A percentile compares a stretch with the other conserved stretches of the same genome.
phyloP scores from a whole-genome alignment of 2,888 invertebrate species.

The Blastobasis lacticolella region DNA sequence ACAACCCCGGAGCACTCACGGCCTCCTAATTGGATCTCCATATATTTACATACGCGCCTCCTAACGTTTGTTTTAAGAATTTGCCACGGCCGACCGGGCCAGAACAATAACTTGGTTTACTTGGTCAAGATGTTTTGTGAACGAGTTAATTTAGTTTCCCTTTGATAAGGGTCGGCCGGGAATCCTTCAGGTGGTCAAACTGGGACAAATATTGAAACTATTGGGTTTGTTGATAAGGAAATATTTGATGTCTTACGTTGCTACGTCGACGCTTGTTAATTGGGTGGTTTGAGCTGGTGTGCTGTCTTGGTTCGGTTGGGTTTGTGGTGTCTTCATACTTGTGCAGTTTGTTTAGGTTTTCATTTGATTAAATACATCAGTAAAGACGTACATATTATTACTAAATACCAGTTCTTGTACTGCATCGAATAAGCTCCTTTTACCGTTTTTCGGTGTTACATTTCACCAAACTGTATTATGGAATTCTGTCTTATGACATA shows the following conservation, averaged over 20 bases:
- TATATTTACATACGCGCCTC: slow-evolving; percentile 46
- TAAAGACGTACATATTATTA: too few species aligned
- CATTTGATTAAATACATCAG: too few species aligned
- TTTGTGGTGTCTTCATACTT: too few species aligned
- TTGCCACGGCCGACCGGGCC: slow-evolving; percentile 36
- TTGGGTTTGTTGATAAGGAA: slow-evolving; percentile 21
- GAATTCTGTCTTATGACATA: too few species aligned
- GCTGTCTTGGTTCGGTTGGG: too few species aligned
- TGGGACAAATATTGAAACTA: slow-evolving; percentile 54
- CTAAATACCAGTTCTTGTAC: too few species aligned
- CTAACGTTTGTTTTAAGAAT: slow-evolving; percentile 63
- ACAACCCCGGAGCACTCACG: too few species aligned
- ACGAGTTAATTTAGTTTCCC: slow-evolving; percentile 68
- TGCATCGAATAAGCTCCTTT: too few species aligned
- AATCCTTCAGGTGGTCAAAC: slow-evolving; percentile 52
- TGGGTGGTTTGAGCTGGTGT: too few species aligned
- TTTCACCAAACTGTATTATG: too few species aligned
- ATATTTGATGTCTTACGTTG: slow-evolving; percentile 12
- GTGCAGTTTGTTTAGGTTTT: too few species aligned
- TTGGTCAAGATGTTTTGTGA: slow-evolving; percentile 66
- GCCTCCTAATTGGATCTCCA: slow-evolving; percentile 37
- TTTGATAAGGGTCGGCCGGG: slow-evolving; percentile 57
- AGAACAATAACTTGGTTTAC: slow-evolving; percentile 59
- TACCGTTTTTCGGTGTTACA: too few species aligned
- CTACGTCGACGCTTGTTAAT: neutral